A percentile compares a stretch with the other conserved stretches of the same genome.
Conservation (phyloP, 2,113 vertebrate species). For the Chaetodon auriga region DNA sequence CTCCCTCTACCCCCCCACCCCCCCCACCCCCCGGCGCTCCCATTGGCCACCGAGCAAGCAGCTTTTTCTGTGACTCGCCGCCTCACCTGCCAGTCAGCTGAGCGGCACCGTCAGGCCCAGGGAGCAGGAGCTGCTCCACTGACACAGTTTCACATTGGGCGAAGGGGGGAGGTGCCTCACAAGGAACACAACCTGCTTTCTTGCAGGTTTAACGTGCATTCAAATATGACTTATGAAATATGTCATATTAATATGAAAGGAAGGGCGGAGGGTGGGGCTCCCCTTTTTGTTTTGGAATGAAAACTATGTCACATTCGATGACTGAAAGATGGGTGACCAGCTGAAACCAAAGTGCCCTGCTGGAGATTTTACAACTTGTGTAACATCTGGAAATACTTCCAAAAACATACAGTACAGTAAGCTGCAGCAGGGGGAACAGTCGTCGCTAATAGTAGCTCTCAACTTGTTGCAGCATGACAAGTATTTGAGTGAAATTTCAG, state of each 20-base stretch:
- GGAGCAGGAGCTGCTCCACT: constrained; percentile 81
- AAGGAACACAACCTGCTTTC: constrained; percentile 69
- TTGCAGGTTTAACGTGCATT: constrained; percentile 73
- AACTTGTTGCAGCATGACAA: constrained; percentile 80
- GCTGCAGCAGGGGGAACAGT: constrained; percentile 24
- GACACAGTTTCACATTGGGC: constrained; percentile 83
- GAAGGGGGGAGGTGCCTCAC: constrained; percentile 49
- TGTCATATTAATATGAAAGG: background rate
- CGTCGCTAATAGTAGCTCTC: constrained; percentile 66
- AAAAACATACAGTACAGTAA: constrained; percentile 50
- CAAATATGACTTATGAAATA: constrained; percentile 27
- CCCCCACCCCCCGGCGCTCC: constrained; percentile 19
- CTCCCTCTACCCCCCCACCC: constrained; percentile 40
- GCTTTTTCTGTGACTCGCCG: constrained; percentile 59
- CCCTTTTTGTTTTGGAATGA: constrained; percentile 9
- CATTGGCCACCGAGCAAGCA: constrained; percentile 64
- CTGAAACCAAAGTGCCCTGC: background rate
- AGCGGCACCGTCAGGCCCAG: constrained; percentile 63
- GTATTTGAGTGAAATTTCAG: constrained; percentile 81
- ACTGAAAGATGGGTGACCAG: constrained; percentile 9
- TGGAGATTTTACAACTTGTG: constrained; percentile 30
- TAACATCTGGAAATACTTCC: constrained; percentile 63
- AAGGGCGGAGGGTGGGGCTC: constrained; percentile 5
- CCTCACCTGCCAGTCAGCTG: constrained; percentile 77
- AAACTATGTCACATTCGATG: constrained; percentile 40